Evolutionary conservation across 2,888 invertebrate species (phyloP).

Genomic region (Thereva nobilitata): DNA sequence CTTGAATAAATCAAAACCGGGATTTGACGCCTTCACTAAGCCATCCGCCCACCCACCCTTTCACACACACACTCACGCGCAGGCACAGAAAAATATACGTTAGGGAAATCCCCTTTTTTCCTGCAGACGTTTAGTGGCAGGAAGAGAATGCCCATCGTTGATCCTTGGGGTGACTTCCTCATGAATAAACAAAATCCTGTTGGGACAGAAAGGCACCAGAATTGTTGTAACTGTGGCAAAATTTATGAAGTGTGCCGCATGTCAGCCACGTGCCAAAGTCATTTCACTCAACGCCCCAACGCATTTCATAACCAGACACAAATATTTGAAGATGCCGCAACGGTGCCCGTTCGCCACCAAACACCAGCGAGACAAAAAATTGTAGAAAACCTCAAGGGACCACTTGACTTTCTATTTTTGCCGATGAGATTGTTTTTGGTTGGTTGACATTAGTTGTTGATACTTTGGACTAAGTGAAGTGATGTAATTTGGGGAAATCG

Average conservation of each 20-base stretch:
- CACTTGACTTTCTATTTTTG: slow-evolving; percentile 14
- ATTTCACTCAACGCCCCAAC: slow-evolving; percentile 26
- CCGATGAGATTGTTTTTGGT: not conserved
- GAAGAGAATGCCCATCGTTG: slow-evolving; percentile 5
- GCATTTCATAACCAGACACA: slow-evolving; percentile 3
- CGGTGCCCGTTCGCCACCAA: slow-evolving; percentile 1
- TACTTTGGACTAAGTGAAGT: too few species aligned
- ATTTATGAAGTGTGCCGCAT: slow-evolving; percentile 40
- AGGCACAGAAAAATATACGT: too few species aligned
- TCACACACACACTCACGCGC: too few species aligned
- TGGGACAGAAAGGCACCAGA: slow-evolving; percentile 10
- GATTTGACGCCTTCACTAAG: slow-evolving; percentile 33
- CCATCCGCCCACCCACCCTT: not conserved
- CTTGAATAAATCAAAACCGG: slow-evolving; percentile 40
- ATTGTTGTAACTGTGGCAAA: slow-evolving; percentile 39
- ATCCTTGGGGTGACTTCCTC: slow-evolving; percentile 25
- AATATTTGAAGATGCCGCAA: slow-evolving; percentile 6
- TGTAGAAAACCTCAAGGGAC: slow-evolving; percentile 12
- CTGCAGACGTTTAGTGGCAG: not conserved
- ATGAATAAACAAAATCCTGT: slow-evolving; percentile 23
- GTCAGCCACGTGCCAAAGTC: slow-evolving; percentile 35
- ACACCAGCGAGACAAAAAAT: not conserved
- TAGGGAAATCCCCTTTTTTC: not conserved
- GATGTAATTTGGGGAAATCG: too few species aligned
- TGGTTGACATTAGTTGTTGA: not conserved